Base-by-base conservation (phyloP, 2,888 invertebrate species). In the Brenthis hecate region DNA sequence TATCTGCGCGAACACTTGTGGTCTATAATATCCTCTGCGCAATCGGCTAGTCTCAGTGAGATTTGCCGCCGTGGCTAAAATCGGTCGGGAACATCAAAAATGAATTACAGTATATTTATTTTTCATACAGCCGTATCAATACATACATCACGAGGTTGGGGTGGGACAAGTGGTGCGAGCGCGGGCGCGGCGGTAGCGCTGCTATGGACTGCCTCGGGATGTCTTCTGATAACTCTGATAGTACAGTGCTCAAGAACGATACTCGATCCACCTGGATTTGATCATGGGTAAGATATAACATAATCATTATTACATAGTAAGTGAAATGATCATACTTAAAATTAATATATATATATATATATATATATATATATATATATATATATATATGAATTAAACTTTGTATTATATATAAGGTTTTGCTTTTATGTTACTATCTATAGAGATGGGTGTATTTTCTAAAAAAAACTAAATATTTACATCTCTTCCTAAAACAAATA, bases 131-230 rank as follows among this genome's bases (percentile, higher is more conserved):
- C 94, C 28, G 93, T 94, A 32, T 94, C 94, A 61, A 94, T 95
- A 72, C 94, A 94, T 81, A 94, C 94, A 32, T 94, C 94, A 6
- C 91, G 94, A 0, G 92, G 91, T 1, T 91, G 90, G 89, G 80
- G 84, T 58, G 81, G 83, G 74, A 76, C 89, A 36, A 82, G 83
- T 74, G 85, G 82, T 72, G 83, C 86, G 78, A 82, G 83, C 0
- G 83, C 85, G 65, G 89, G 89, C 1, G 86, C 88, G 11, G 85
- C 85, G 4, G 91, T 87, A 0, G 80, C 79, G 69, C 87, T 92
- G 51, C 85, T 94, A 16, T 94, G 94, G 94, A 88, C 92, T 0
- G 90, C 92, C 0, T 94, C 94, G 0, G 93, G 92, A n/a, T 93
- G 93, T 56, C 82, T 94, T 55, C 87, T 94, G 14, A 74, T 93